These are phyloP conservation scores for Cactoblastis cactorum DNA, from an alignment of 2,888 invertebrate genomes.

Conservation along the genomic window DNA sequence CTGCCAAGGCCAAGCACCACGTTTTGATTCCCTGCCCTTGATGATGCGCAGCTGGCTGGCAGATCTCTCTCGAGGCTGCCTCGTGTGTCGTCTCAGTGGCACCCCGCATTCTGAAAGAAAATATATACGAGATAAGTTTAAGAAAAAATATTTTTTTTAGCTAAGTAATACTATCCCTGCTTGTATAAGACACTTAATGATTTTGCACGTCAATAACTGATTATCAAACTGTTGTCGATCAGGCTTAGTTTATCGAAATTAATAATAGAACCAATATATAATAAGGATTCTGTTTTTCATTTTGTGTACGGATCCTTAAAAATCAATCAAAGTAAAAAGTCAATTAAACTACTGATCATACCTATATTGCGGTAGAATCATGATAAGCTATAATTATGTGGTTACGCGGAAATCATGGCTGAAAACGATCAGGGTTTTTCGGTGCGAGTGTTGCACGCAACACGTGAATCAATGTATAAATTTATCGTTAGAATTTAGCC, in stretches of 20 bases:
- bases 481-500: background rate
- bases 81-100: slow-evolving; percentile 82
- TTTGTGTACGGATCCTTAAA: too few species aligned
- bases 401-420: background rate
- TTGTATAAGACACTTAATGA: too few species aligned
- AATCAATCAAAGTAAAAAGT: too few species aligned
- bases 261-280: too few species aligned
- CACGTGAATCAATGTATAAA: background rate
- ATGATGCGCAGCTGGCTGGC: slow-evolving; percentile 84
- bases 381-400: slow-evolving; percentile 1
- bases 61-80: slow-evolving; percentile 66
- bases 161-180: too few species aligned
- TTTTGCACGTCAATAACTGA: too few species aligned
- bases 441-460: background rate
- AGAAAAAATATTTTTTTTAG: too few species aligned
- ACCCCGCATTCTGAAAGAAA: slow-evolving; percentile 82
- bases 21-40: slow-evolving; percentile 86
- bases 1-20: slow-evolving; percentile 93
- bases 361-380: background rate
- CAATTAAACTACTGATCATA: too few species aligned
- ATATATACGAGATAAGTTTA: too few species aligned
- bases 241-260: too few species aligned
- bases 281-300: too few species aligned
- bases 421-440: slow-evolving; percentile 3
- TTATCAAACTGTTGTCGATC: too few species aligned